Conservation (phyloP, 2,797 vertebrate species). For the Diceros bicornis region DNA sequence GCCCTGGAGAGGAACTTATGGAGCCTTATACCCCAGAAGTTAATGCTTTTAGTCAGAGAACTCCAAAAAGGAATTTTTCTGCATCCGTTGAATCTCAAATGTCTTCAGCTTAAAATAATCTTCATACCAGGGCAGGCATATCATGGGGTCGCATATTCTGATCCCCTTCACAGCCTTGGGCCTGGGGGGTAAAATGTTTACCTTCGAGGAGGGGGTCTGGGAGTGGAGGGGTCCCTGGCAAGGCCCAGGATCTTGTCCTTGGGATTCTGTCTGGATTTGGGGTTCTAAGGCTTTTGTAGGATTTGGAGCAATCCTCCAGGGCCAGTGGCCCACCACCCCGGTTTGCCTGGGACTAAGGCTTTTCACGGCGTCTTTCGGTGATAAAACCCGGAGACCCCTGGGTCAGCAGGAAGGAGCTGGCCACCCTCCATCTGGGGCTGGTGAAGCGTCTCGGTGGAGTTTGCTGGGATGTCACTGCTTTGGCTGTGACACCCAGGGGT, state of each 20-base stretch:
- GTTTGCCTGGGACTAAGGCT: neutral
- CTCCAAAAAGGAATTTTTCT: neutral
- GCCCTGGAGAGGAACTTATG: neutral
- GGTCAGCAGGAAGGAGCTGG: neutral
- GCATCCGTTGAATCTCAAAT: too few species aligned
- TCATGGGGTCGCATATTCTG: too few species aligned
- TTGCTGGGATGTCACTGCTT: neutral
- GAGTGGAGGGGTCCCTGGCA: fast-evolving
- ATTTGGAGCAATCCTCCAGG: neutral
- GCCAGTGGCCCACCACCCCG: fast-evolving
- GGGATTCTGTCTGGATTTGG: fast-evolving
- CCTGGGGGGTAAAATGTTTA: too few species aligned
- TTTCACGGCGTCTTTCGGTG: neutral
- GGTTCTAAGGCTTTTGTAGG: neutral
- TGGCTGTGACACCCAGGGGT: neutral
- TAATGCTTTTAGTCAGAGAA: neutral
- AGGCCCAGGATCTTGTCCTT: neutral
- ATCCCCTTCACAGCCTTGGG: neutral
- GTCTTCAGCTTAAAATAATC: neutral
- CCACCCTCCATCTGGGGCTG: neutral
- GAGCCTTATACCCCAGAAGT: neutral
- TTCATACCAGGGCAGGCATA: neutral
- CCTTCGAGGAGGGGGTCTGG: neutral
- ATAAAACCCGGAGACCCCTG: fast-evolving
- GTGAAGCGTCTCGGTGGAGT: neutral